These are phyloP conservation scores for Mus minutoides DNA, from an alignment of 2,797 vertebrate genomes.

Conservation along the genomic window DNA sequence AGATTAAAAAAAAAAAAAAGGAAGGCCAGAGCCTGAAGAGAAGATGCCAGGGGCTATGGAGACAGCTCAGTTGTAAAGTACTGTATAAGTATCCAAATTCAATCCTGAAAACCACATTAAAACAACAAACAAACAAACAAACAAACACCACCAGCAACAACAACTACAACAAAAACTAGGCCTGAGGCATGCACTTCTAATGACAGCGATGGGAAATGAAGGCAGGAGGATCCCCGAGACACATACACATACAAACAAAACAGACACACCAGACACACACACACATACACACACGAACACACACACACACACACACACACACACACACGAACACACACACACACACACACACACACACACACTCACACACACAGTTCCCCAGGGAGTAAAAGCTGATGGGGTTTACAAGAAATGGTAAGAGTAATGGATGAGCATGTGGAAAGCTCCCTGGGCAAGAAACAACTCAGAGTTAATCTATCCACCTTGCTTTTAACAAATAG, in stretches of 20 bases:
- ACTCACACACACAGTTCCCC: background rate
- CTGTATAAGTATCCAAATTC: background rate
- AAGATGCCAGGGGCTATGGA: background rate
- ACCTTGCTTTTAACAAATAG: background rate
- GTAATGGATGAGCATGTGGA: fast-evolving
- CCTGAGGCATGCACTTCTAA: too few relatives aligned
- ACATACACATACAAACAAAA: background rate
- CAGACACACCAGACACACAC: background rate
- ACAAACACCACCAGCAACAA: background rate
- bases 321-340: background rate
- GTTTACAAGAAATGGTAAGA: fast-evolving
- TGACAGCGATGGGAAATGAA: background rate
- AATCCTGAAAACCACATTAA: background rate
- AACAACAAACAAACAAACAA: background rate
- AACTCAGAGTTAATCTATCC: background rate
- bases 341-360: too few relatives aligned
- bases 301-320: fast-evolving
- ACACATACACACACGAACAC: background rate
- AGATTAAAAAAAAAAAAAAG: background rate
- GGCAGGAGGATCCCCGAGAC: background rate
- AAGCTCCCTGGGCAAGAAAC: background rate
- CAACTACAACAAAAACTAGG: background rate
- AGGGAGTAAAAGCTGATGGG: background rate
- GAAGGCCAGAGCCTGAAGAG: background rate
- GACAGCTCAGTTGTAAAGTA: background rate